Conservation (phyloP, 2,888 invertebrate species). For the Mantis religiosa region DNA sequence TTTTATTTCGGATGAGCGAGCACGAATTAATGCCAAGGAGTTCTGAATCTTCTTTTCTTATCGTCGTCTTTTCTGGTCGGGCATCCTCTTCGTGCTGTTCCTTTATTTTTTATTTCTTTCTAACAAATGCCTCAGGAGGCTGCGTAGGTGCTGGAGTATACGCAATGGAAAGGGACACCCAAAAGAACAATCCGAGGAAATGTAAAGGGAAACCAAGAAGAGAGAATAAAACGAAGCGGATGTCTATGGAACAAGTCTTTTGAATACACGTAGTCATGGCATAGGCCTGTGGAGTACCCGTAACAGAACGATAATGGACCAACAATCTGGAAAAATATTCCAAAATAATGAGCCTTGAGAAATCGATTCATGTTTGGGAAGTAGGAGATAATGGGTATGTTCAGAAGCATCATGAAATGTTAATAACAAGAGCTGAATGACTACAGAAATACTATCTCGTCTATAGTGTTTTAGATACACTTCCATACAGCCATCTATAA, state of each 20-base stretch:
- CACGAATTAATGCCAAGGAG: neutral
- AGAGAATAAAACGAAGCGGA: neutral
- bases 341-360: too few relatives aligned
- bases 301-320: too few relatives aligned
- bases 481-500: too few relatives aligned
- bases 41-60: neutral
- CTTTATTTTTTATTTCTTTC: neutral
- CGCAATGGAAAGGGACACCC: neutral
- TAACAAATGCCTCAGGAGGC: neutral
- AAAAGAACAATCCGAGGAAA: constrained; percentile 8
- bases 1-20: neutral
- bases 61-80: neutral
- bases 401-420: too few relatives aligned
- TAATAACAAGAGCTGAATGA: too few relatives aligned
- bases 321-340: too few relatives aligned
- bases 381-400: too few relatives aligned
- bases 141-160: neutral
- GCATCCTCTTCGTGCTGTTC: neutral
- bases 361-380: too few relatives aligned
- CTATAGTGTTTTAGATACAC: too few relatives aligned
- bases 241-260: neutral
- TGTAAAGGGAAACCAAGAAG: constrained; percentile 3
- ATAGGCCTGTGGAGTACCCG: too few relatives aligned
- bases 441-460: too few relatives aligned
- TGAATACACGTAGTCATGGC: too few relatives aligned